Evolutionary conservation across 2,797 vertebrate genomes (phyloP).

Genomic region (Hemitrygon akajei): DNA sequence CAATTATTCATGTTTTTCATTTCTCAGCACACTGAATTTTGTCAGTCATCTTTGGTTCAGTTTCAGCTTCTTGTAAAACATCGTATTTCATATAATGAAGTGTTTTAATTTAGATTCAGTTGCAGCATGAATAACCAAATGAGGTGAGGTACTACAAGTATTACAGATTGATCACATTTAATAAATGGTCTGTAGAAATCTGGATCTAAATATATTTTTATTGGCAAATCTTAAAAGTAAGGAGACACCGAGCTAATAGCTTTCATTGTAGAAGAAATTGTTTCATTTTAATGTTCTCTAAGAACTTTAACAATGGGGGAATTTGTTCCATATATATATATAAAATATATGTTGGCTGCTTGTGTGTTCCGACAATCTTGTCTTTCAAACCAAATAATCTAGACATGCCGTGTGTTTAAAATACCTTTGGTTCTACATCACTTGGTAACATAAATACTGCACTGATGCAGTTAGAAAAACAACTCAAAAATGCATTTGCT

Average conservation of each 20-base stretch:
- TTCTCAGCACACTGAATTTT: slow-evolving; percentile 17
- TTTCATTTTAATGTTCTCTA: background rate
- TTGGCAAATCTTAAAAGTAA: background rate
- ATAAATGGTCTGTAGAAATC: background rate
- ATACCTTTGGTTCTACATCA: background rate
- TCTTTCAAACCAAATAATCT: background rate
- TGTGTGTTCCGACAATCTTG: background rate
- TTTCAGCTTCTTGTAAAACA: slow-evolving; percentile 20
- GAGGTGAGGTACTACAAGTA: background rate
- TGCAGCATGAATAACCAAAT: slow-evolving; percentile 26
- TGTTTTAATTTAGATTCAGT: slow-evolving; percentile 30
- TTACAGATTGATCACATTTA: background rate
- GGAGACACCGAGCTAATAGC: background rate
- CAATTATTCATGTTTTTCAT: slow-evolving; percentile 29
- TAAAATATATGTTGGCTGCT: background rate
- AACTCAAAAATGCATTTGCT: background rate
- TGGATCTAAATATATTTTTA: background rate
- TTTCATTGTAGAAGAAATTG: background rate
- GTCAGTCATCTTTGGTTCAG: slow-evolving; percentile 16
- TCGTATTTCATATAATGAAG: background rate
- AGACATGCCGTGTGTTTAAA: background rate
- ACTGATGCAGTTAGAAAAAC: slow-evolving; percentile 8
- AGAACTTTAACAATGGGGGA: background rate
- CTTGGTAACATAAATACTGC: background rate
- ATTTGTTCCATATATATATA: background rate